Evolutionary conservation across 1,140 invertebrate species (phyloP), one percentile per base, ranked within the genome.

Genomic region (Drosophila nebulosa): DNA sequence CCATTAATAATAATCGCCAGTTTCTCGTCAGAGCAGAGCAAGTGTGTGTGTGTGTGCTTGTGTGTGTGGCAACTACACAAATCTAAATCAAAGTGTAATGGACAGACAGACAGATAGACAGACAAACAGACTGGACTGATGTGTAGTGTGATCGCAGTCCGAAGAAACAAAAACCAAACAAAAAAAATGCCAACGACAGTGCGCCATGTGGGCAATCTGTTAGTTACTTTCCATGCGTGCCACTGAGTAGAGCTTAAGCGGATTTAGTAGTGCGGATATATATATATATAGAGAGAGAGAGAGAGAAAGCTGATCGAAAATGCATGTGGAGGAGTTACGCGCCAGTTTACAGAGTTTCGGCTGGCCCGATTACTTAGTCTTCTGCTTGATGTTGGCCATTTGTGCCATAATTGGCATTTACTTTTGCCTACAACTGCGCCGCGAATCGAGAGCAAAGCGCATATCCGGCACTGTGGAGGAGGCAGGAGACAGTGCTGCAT

Each of bases 321-420:
- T 91, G 79, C 67, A 92, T 64, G 94, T 96, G 4, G 92, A 94
- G 7, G 93, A 94, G 71, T 92, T 96, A 26, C 92, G 93, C 57
- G 78, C 91, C 53, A 93, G 93, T 1, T 92, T 95, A 79, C 94
- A 95, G 80, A 93, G 93, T 65, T 95, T 96, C 72, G 93, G 94
- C 57, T 92, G 92, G 91, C 90, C 91, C 39, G 96, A 97, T 90
- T 97, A 96, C 85, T 64, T 93, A 0, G 93, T 96, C 18, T 97
- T 97, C 86, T 92, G 93, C 9, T 65, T 93, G 0, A 96, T 97
- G 96, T 89, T 97, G 46, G 71, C 93, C 3, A 92, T 94, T 9
- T 97, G 96, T 67, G 93, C 95, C 4, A 92, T 92, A 0, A 95
- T 97, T 39, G 97, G 97, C 0, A 78, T 97, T 7, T 97, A 96